A percentile compares a stretch with the other conserved stretches of the same genome.
Conservation (phyloP, 2,888 invertebrate species). For the Mylabris sibirica region DNA sequence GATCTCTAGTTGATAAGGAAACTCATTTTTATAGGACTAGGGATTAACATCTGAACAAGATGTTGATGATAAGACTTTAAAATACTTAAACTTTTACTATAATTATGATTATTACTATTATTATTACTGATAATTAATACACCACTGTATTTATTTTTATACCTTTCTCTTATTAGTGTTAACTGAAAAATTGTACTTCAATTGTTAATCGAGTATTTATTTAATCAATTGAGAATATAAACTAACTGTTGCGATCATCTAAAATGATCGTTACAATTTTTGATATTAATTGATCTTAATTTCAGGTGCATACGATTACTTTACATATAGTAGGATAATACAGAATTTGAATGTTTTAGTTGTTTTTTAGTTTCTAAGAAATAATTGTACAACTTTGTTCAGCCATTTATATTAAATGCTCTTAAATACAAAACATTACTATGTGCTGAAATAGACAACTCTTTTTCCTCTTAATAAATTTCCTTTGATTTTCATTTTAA, state of each 20-base stretch:
- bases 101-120: neutral
- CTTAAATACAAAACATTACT: neutral
- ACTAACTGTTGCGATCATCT: neutral
- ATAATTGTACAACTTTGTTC: neutral
- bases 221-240: neutral
- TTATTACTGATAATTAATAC: neutral
- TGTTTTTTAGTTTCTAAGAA: neutral
- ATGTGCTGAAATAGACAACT: neutral
- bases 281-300: neutral
- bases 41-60: neutral
- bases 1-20: slow-evolving; percentile 46
- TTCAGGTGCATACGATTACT: neutral
- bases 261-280: neutral
- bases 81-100: neutral
- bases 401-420: slow-evolving; percentile 33
- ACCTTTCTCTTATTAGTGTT: neutral
- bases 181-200: neutral
- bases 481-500: too few species aligned
- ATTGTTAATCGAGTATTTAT: neutral
- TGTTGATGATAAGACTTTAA: slow-evolving; percentile 6
- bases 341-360: neutral
- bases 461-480: neutral
- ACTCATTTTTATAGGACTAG: slow-evolving; percentile 4
- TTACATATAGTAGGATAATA: neutral
- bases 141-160: neutral